Evolutionary conservation across 1,140 invertebrate genomes (phyloP), one percentile per base, ranked within the genome.

Genomic region (Lysiphlebus fabarum): DNA sequence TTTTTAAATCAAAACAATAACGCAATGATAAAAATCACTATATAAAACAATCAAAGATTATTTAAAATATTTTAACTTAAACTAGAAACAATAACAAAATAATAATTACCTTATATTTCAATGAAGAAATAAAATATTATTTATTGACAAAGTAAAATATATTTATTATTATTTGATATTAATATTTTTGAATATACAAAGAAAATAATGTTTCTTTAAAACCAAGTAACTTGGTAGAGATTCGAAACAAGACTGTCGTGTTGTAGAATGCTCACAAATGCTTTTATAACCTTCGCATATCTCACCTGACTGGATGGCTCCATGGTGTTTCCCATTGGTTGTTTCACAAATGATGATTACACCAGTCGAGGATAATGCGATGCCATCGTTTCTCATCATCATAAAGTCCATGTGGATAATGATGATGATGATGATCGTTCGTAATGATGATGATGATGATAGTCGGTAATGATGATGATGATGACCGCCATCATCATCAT

Each of bases 311-410:
- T 34, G 40, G 17, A 26, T 17, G 49, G 26, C 49, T 43, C 49
- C 50, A 62, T 62, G 61, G 61, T 42, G 61, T 62, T 58, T 59
- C 45, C 53, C 60, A 62, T 62, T 62, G 60, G 60, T 56, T 55
- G 38, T 54, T 54, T 55, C 60, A 11, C 53, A 62, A 62, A 68
- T 68, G 64, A 68, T 66, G 60, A 68, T 68, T 64, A 58, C 17
- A 26, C 58, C 44, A 40, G 58, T 26, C 44, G 53, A 51, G 47
- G 53, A 63, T 53, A 58, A 44, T 59, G 43, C 36, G 44, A 17
- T 43, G 44, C 53, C 59, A 9, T 33, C 40, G 45, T 26, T 17
- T 33, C 47, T 41, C 37, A 14, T 4, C 36, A 5, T 10, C 56
- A 48, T n/a, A 42, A 42, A 42, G 8, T n/a, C 41, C n/a, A 42